Evolutionary conservation across 2,113 vertebrate genomes (phyloP), one percentile per base, ranked within the genome.

Genomic region (Tichodroma muraria): DNA sequence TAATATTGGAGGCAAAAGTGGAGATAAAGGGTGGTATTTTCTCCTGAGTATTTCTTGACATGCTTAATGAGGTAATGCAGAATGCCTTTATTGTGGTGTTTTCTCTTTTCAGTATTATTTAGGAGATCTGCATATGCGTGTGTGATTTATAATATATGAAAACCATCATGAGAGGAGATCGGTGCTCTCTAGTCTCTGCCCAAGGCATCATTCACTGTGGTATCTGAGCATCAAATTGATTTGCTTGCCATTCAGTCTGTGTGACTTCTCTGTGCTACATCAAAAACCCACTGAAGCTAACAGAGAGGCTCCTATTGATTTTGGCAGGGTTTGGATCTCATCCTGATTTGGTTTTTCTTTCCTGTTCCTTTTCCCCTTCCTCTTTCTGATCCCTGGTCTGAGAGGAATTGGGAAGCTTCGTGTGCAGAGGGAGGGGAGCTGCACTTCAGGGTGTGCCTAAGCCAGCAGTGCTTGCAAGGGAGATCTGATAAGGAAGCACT

Each of bases 211-310:
- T 42, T 92, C 89, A 65, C 53, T 10, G 9, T 68, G 83, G n/a
- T 80, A 49, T 90, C 73, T 82, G 84, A 80, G 70, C 76, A 80
- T 87, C 93, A 61, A 22, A 42, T 94, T 31, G 20, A 95, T 94
- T 79, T 71, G 40, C 68, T 93, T 85, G 63, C 89, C 85, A 30
- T 72, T 92, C 89, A 35, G 56, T 28, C 77, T 79, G 1, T 93
- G 85, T 81, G 78, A 47, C 78, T 85, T 69, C 61, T 49, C 56
- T 59, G 70, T 28, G 60, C 69, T 79, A 24, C 77, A 89, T 80
- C 80, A 76, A 65, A 92, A 90, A 0, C 37, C 42, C 50, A 19
- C 70, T 70, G 75, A 50, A 87, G 70, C 80, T 77, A 50, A 76
- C 33, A 53, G 59, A 90, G 80, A 66, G 49, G 50, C 66, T 84